Base-by-base conservation (phyloP, 1,140 invertebrate genomes). In the Drosophila micromelanica region DNA sequence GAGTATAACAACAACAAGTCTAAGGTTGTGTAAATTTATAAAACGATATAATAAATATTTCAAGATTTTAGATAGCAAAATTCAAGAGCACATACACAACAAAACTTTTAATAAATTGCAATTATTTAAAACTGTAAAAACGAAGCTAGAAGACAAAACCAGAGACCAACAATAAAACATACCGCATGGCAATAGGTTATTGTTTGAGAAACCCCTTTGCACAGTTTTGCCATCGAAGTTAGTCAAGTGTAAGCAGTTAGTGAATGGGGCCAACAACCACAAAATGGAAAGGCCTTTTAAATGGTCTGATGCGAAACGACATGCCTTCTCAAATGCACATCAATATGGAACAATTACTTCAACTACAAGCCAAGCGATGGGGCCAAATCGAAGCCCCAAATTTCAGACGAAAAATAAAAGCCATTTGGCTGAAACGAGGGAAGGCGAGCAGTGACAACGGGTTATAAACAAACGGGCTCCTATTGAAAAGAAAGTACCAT, bases 401-500 rank as follows among this genome's bases (percentile, higher is more conserved):
- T 61, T 35, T 37, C 56, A 45, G 59, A 48, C 35, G 23, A 45
- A 30, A 64, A 64, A 55, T 17, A 56, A 57, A 57, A 71, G 13
- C 51, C 52, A 65, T 71, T 65, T 57, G 68, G 27, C 61, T 51
- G 51, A 43, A 64, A 27, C 5, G 27, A 6, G 27, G 32, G 52
- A 59, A 48, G 35, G 13, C 32, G n/a, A 59, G 54, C 46, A 51
- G 43, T 63, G 61, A 57, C 62, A 73, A 68, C 63, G 70, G 70
- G 63, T 73, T 73, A 73, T 73, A 73, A 73, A 68, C 63, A 73
- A 73, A 59, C 52, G 54, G 27, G 54, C 38, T 59, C 69, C 65
- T 72, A 72, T 72, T 72, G 69, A 72, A 72, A 72, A 72, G 69
- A 45, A 72, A 72, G 69, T 72, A 54, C 68, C 61, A 65, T 30